These are phyloP conservation scores for Microctenopoma stevenorrisi DNA, from an alignment of 2,797 vertebrate genomes.

Conservation along the genomic window DNA sequence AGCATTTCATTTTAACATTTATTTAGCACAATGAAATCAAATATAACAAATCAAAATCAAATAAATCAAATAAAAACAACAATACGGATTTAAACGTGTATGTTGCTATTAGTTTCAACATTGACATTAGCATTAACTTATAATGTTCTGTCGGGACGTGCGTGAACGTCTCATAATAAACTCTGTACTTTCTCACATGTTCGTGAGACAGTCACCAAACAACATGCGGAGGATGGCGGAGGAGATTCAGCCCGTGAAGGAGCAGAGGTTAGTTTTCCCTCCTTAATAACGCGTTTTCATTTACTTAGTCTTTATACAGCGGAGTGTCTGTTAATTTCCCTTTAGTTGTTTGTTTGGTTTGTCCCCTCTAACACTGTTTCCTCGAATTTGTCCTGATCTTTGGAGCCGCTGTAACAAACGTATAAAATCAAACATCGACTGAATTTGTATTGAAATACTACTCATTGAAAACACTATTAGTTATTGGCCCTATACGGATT, in stretches of 20 bases:
- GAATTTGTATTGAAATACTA: neutral
- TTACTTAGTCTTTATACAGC: rapidly evolving
- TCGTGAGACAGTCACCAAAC: neutral
- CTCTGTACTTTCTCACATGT: neutral
- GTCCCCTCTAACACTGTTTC: neutral
- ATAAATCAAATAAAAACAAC: neutral
- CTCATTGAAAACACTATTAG: too few species aligned
- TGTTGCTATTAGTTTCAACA: too few species aligned
- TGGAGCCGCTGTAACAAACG: neutral
- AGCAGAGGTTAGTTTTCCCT: conserved; percentile 51
- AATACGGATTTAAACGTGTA: rapidly evolving
- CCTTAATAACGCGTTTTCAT: neutral
- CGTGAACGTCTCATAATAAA: conserved; percentile 45
- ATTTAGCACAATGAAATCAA: neutral
- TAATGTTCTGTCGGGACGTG: neutral
- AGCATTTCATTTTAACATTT: neutral
- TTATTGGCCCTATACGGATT: neutral
- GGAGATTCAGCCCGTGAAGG: conserved; percentile 48
- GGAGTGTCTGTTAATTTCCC: neutral
- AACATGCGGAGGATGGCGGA: conserved; percentile 77
- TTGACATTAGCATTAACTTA: too few species aligned
- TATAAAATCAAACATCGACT: neutral
- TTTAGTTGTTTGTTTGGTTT: neutral
- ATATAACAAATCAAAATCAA: neutral
- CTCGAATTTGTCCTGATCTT: neutral